Conservation (phyloP, 2,888 invertebrate genomes). For the Arrhopalites spinosus region DNA sequence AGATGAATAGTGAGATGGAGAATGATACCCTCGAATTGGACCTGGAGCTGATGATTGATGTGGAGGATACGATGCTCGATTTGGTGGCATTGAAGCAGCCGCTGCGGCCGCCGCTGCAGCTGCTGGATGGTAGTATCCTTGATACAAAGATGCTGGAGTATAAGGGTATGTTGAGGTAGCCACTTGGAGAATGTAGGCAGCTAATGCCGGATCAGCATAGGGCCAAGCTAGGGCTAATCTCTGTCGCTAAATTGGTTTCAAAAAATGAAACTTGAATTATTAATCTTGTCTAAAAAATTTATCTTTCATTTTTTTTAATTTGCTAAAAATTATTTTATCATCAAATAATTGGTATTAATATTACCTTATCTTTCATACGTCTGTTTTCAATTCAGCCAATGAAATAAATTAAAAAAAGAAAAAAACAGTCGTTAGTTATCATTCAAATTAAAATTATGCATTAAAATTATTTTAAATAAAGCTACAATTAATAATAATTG, state of each 20-base stretch:
- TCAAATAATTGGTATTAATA: too few relatives aligned
- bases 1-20: slow-evolving; percentile 49
- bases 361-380: slow-evolving; percentile 97
- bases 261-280: too few relatives aligned
- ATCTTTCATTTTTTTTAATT: too few relatives aligned
- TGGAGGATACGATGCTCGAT: slow-evolving; percentile 57
- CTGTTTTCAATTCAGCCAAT: too few relatives aligned
- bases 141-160: slow-evolving; percentile 59
- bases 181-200: slow-evolving; percentile 88
- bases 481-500: too few relatives aligned
- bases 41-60: slow-evolving; percentile 56
- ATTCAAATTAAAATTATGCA: too few relatives aligned
- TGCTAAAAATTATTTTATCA: too few relatives aligned
- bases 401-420: too few relatives aligned
- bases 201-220: slow-evolving; percentile 90
- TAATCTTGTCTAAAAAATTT: too few relatives aligned
- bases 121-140: slow-evolving; percentile 54
- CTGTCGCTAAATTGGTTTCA: too few relatives aligned
- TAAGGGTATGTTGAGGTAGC: slow-evolving; percentile 66
- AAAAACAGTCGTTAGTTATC: too few relatives aligned
- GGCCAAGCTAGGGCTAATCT: slow-evolving; percentile 94
- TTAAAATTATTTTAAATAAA: too few relatives aligned
- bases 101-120: slow-evolving; percentile 60
- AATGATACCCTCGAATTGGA: slow-evolving; percentile 57
- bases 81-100: slow-evolving; percentile 65